Percentiles rank a stretch among this genome's conserved stretches.
These are phyloP conservation scores for Ormia ochracea DNA, from an alignment of 2,888 invertebrate species.

Conservation along the genomic window DNA sequence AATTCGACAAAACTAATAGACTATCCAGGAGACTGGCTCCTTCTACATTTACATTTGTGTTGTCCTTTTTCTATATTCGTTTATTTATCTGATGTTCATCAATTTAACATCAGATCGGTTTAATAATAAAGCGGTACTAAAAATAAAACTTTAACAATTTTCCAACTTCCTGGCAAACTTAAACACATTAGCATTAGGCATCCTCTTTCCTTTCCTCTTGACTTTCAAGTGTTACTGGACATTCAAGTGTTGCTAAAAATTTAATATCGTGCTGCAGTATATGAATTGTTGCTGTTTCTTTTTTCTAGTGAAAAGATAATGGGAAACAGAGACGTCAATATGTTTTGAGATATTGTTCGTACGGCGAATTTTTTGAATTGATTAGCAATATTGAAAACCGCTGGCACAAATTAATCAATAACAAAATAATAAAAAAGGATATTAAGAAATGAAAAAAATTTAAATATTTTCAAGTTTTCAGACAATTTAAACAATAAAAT, in stretches of 20 bases:
- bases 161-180: conserved; percentile 16
- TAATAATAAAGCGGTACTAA: conserved; percentile 39
- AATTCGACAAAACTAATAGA: neutral
- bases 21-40: neutral
- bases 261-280: conserved; percentile 6
- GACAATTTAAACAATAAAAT: too few relatives aligned
- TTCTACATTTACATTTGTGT: neutral
- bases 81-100: conserved; percentile 52
- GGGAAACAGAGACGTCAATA: neutral
- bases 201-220: neutral
- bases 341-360: conserved; percentile 26
- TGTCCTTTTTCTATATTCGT: neutral
- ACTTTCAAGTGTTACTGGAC: conserved; percentile 2
- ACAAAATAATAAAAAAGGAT: neutral
- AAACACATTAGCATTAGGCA: conserved; percentile 2
- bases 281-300: neutral
- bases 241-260: conserved; percentile 2
- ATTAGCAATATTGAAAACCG: neutral
- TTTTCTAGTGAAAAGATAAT: neutral
- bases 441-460: too few relatives aligned
- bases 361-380: neutral
- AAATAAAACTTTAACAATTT: conserved; percentile 44
- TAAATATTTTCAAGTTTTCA: too few relatives aligned
- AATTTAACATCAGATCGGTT: conserved; percentile 49
- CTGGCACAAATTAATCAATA: neutral